phyloP scores from a whole-genome alignment of 1,140 invertebrate species.

The Atta texana region DNA sequence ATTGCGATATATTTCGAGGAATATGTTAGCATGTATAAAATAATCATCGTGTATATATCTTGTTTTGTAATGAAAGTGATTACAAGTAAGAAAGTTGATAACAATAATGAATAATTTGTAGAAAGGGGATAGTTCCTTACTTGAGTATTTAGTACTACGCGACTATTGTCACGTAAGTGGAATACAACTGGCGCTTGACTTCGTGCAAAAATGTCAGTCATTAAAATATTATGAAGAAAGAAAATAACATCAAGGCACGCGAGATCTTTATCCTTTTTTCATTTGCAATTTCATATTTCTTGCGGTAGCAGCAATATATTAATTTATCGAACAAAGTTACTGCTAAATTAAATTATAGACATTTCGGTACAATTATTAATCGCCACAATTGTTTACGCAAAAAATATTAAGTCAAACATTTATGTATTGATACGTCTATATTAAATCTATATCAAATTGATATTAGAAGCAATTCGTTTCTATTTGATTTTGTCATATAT shows the following conservation, averaged over 20 bases:
- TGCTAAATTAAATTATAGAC: conserved; percentile 2
- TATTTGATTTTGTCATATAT: neutral
- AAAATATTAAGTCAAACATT: conserved; percentile 3
- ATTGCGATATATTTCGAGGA: conserved; percentile 23
- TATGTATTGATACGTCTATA: neutral
- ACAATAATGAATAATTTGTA: conserved; percentile 37
- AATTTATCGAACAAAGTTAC: conserved; percentile 3
- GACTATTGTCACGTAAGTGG: conserved; percentile 36
- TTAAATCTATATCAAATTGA: too few species aligned
- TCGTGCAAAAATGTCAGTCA: conserved; percentile 52
- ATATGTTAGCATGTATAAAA: conserved; percentile 32
- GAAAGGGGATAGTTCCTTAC: conserved; percentile 6
- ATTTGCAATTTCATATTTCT: conserved; percentile 22
- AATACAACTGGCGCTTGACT: conserved; percentile 4
- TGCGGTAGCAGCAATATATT: neutral
- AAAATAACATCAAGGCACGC: conserved; percentile 29
- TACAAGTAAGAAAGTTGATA: conserved; percentile 18
- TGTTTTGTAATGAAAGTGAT: conserved; percentile 29
- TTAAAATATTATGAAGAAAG: conserved; percentile 33
- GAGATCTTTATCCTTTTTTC: conserved; percentile 28
- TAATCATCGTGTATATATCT: neutral
- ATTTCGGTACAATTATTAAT: neutral
- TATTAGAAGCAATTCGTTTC: neutral
- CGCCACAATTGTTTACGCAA: neutral
- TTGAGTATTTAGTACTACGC: conserved; percentile 1